Percentiles rank a stretch among this genome's conserved stretches.
These are phyloP conservation scores for Andrena bucephala DNA, from an alignment of 2,888 invertebrate species.

Conservation along the genomic window DNA sequence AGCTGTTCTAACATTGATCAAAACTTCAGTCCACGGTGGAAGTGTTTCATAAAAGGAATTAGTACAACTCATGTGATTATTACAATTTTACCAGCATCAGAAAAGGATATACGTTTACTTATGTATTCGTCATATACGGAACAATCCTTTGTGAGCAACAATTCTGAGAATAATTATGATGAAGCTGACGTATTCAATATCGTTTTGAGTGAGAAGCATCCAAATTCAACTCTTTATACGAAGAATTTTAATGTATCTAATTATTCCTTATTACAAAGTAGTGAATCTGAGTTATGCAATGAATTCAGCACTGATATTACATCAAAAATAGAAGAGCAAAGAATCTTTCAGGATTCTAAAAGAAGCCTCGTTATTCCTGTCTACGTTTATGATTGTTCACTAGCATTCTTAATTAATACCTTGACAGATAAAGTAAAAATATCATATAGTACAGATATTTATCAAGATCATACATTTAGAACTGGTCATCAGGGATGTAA, in stretches of 20 bases:
- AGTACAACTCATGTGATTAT: conserved; percentile 88
- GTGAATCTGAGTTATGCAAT: conserved; percentile 69
- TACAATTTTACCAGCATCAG: conserved; percentile 89
- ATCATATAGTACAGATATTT: conserved; percentile 85
- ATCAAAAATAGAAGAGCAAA: conserved; percentile 61
- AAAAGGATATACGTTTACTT: conserved; percentile 84
- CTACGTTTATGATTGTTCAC: conserved; percentile 90
- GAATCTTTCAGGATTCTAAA: conserved; percentile 66
- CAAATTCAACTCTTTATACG: conserved; percentile 44
- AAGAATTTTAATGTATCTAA: conserved; percentile 59
- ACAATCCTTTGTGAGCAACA: conserved; percentile 57
- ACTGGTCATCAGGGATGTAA: conserved; percentile 80
- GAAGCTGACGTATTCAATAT: conserved; percentile 61
- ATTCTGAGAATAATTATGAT: conserved; percentile 55
- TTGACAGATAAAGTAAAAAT: conserved; percentile 84
- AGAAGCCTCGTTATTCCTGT: conserved; percentile 86
- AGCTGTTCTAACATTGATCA: conserved; percentile 15
- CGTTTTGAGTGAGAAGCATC: conserved; percentile 52
- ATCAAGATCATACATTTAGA: conserved; percentile 86
- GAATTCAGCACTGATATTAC: conserved; percentile 68
- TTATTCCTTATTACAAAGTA: conserved; percentile 48
- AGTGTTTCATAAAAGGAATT: conserved; percentile 89
- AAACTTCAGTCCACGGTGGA: conserved; percentile 86
- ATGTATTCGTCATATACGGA: conserved; percentile 64
- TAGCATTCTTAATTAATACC: conserved; percentile 87